phyloP scores from a whole-genome alignment of 2,888 invertebrate species.

The Caenorhabditis japonica region DNA sequence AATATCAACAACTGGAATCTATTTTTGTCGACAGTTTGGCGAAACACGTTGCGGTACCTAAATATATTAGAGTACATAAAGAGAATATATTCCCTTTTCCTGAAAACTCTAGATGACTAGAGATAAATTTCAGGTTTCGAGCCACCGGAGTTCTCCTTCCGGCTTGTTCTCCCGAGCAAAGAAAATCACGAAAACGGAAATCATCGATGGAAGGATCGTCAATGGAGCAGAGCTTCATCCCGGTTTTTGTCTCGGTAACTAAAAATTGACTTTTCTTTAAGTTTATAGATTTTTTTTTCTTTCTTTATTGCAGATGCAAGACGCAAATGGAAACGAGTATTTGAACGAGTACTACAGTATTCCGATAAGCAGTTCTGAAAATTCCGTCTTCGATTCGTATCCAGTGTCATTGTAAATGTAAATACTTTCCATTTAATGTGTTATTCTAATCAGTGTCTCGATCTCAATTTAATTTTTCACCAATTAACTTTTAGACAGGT shows the following conservation, averaged over 20 bases:
- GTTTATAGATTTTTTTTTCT: neutral
- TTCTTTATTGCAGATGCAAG: slow-evolving; percentile 37
- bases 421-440: neutral
- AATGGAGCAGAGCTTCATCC: slow-evolving; percentile 43
- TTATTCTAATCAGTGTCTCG: neutral
- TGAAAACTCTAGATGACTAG: no score
- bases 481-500: slow-evolving; percentile 28
- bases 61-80: no score
- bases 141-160: slow-evolving; percentile 74
- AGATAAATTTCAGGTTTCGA: slow-evolving; percentile 72
- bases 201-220: slow-evolving; percentile 14
- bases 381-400: slow-evolving; percentile 13
- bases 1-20: no score
- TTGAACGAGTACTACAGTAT: slow-evolving; percentile 41
- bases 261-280: neutral
- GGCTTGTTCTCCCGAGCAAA: slow-evolving; percentile 74
- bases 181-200: slow-evolving; percentile 58
- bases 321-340: slow-evolving; percentile 48
- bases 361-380: slow-evolving; percentile 11
- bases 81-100: no score
- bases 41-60: no score
- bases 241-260: slow-evolving; percentile 26
- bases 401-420: slow-evolving; percentile 16
- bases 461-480: slow-evolving; percentile 9
- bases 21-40: no score